Evolutionary conservation across 2,888 invertebrate species (phyloP).

Genomic region (Pammene fasciana): DNA sequence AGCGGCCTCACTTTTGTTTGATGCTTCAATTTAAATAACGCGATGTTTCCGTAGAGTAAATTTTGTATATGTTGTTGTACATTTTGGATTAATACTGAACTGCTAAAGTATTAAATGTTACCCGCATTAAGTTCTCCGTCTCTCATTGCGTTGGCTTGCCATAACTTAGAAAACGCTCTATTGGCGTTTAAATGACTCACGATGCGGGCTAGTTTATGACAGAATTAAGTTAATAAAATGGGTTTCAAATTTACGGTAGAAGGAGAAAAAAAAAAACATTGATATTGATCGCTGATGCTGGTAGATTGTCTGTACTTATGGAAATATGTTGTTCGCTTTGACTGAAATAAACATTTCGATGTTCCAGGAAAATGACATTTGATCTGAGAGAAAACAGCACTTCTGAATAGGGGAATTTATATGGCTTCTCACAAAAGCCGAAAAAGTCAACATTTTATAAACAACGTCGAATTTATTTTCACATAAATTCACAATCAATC

Average conservation of each 20-base stretch:
- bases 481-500: conserved; percentile 23
- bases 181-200: conserved; percentile 58
- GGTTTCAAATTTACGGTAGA: conserved; percentile 23
- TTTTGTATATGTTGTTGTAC: not conserved
- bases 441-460: conserved; percentile 6
- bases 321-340: not conserved
- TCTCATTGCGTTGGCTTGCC: conserved; percentile 50
- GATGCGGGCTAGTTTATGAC: conserved; percentile 61
- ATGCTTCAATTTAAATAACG: conserved; percentile 15
- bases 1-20: conserved; percentile 30
- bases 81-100: not conserved
- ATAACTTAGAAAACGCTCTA: conserved; percentile 55
- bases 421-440: conserved; percentile 3
- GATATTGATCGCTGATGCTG: conserved; percentile 1
- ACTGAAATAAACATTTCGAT: conserved; percentile 11
- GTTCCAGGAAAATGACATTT: conserved; percentile 34
- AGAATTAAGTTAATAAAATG: conserved; percentile 37
- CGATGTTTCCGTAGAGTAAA: not conserved
- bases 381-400: conserved; percentile 26
- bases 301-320: not conserved
- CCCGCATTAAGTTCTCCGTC: conserved; percentile 48
- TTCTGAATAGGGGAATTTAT: conserved; percentile 10
- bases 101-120: conserved; percentile 17
- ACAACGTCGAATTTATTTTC: not conserved
- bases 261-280: conserved; percentile 17